Conservation (phyloP, 2,113 vertebrate species). For the Paramormyrops kingsleyae region DNA sequence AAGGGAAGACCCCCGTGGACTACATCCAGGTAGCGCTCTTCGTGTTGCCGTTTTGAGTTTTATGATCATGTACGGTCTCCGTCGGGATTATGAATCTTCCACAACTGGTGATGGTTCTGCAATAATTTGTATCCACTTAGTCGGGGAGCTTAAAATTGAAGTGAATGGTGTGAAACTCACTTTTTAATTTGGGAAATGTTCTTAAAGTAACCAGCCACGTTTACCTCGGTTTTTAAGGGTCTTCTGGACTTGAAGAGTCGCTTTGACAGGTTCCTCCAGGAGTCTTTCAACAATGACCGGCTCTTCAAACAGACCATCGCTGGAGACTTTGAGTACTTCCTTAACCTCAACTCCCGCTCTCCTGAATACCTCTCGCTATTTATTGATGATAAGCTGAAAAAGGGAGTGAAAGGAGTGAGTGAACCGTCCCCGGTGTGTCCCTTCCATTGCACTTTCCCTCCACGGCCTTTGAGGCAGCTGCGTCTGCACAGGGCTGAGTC, state of each 20-base stretch:
- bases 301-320: conserved; percentile 97
- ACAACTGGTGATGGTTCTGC: background rate
- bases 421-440: background rate
- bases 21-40: conserved; percentile 81
- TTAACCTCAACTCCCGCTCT: conserved; percentile 95
- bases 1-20: conserved; percentile 96
- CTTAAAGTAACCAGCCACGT: background rate
- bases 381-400: conserved; percentile 98
- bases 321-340: conserved; percentile 96
- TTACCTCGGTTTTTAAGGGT: conserved; percentile 58
- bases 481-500: background rate
- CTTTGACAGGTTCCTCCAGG: conserved; percentile 91
- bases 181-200: background rate
- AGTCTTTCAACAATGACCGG: conserved; percentile 92
- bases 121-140: background rate
- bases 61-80: background rate
- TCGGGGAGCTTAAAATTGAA: background rate
- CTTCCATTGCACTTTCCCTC: background rate
- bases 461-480: background rate
- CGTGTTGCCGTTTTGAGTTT: background rate
- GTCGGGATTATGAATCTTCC: background rate
- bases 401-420: conserved; percentile 95
- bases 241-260: conserved; percentile 91
- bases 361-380: conserved; percentile 98
- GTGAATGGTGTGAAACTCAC: background rate